A percentile compares a stretch with the other conserved stretches of the same genome.
Evolutionary conservation across 1,140 invertebrate genomes (phyloP).

Genomic region (Meloidogyne floridensis): DNA sequence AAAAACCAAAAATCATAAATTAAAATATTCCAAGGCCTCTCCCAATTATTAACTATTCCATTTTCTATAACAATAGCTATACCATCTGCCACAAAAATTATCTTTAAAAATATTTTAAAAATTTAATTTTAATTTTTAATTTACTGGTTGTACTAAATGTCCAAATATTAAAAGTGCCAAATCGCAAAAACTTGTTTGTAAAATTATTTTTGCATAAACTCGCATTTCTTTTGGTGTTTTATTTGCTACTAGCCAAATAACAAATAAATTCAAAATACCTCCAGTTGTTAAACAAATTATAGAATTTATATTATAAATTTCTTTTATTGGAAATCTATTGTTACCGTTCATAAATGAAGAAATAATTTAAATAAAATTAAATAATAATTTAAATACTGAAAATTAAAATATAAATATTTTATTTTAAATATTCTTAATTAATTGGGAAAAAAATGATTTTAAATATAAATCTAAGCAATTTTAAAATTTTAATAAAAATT

Average conservation of each 20-base stretch:
- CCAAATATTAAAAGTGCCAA: neutral
- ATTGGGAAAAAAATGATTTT: no score
- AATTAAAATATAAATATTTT: no score
- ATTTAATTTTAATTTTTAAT: neutral
- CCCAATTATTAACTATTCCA: neutral
- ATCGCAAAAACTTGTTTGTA: neutral
- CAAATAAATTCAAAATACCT: neutral
- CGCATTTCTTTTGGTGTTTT: neutral
- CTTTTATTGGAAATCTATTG: neutral
- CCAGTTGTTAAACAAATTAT: neutral
- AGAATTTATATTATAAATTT: neutral
- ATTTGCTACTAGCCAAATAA: neutral
- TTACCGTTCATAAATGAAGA: neutral
- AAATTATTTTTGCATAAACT: neutral
- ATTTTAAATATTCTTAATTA: no score
- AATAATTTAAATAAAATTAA: no score
- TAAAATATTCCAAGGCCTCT: neutral
- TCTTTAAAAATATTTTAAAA: neutral
- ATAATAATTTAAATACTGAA: no score
- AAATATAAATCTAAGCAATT: no score
- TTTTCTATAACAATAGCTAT: neutral
- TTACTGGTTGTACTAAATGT: neutral
- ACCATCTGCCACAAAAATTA: neutral
- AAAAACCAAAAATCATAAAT: neutral
- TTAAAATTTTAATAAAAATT: no score